phyloP scores from a whole-genome alignment of 2,797 vertebrate genomes.

The Oceanodroma leucorhoa region DNA sequence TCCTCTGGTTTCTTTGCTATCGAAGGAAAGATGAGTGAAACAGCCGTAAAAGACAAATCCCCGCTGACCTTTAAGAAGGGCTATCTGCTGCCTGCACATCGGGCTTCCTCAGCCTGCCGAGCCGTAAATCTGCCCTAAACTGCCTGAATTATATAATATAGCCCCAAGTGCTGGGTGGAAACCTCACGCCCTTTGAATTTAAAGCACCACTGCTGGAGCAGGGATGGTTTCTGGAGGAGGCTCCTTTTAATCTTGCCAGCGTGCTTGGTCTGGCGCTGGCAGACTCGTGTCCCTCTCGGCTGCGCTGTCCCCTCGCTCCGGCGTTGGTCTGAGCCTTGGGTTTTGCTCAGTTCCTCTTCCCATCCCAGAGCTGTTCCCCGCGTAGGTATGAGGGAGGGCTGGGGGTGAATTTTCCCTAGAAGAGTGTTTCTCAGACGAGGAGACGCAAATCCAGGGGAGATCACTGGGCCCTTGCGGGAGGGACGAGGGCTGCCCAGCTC shows the following conservation, averaged over 20 bases:
- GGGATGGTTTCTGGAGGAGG: neutral
- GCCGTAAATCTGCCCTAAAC: neutral
- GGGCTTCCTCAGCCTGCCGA: neutral
- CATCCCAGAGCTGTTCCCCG: neutral
- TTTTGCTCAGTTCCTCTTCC: neutral
- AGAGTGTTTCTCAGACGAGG: neutral
- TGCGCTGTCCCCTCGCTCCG: accelerated
- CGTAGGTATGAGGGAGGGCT: neutral
- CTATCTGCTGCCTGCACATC: neutral
- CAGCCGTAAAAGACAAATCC: neutral
- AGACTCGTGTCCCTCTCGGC: accelerated
- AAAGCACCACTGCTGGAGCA: neutral
- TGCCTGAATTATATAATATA: neutral
- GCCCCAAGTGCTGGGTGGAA: neutral
- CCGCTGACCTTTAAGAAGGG: neutral
- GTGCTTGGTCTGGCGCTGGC: accelerated
- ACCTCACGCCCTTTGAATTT: neutral
- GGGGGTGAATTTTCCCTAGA: neutral
- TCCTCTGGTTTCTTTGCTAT: neutral
- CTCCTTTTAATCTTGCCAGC: neutral
- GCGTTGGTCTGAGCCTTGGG: accelerated
- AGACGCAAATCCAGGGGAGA: accelerated
- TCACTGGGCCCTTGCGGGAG: neutral
- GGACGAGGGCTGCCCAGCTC: neutral
- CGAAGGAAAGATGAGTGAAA: neutral